Conservation (phyloP, 2,797 vertebrate genomes). For the Sardinella longiceps region DNA sequence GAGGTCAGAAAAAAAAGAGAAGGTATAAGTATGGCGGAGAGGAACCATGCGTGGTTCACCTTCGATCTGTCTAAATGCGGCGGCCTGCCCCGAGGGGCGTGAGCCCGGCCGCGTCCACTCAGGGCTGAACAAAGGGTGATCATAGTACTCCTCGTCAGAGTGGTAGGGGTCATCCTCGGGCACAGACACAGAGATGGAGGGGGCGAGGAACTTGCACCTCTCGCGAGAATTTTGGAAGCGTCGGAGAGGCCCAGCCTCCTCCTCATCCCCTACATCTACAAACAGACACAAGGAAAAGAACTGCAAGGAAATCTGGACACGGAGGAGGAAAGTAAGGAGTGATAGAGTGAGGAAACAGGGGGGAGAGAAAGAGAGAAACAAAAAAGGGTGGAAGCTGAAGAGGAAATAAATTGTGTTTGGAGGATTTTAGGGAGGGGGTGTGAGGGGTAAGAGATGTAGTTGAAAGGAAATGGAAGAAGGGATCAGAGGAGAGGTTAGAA, state of each 20-base stretch:
- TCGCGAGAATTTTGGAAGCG: constrained; percentile 84
- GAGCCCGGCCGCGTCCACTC: constrained; percentile 88
- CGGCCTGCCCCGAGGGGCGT: constrained; percentile 82
- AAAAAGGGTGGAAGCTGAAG: constrained; percentile 54
- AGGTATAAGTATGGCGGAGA: constrained; percentile 61
- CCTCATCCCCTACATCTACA: constrained; percentile 95
- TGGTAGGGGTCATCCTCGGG: constrained; percentile 91
- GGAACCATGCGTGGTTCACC: constrained; percentile 94
- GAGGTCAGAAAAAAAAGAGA: constrained; percentile 25
- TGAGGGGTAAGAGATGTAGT: not conserved
- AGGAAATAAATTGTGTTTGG: constrained; percentile 13
- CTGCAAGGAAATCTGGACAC: constrained; percentile 88
- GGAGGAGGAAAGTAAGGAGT: constrained; percentile 60
- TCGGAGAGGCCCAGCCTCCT: constrained; percentile 88
- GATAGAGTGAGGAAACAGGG: constrained; percentile 38
- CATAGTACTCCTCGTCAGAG: constrained; percentile 94
- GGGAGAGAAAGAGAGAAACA: constrained; percentile 17
- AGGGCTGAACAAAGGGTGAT: constrained; percentile 94
- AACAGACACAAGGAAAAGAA: constrained; percentile 87
- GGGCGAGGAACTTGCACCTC: constrained; percentile 87
- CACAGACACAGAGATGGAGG: constrained; percentile 95
- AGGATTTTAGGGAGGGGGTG: not conserved
- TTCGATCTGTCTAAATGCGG: constrained; percentile 90
- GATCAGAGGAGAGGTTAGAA: constrained; percentile 31
- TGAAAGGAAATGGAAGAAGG: constrained; percentile 34